These are phyloP conservation scores for Oncorhynchus tshawytscha DNA, from an alignment of 2,113 vertebrate genomes.

Conservation along the genomic window DNA sequence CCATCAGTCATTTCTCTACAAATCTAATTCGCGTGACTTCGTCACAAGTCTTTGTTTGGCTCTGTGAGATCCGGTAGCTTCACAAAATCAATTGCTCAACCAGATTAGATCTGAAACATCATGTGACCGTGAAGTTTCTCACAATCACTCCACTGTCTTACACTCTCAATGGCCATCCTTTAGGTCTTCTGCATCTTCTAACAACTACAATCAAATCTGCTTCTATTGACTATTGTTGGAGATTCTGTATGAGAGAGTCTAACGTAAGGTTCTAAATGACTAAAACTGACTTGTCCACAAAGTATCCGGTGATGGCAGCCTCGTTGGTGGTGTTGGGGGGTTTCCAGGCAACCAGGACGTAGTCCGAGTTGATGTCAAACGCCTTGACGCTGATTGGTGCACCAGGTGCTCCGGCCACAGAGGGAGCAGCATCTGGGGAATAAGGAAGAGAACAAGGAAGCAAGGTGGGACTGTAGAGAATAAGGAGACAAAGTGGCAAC, in stretches of 20 bases:
- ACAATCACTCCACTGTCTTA: too few relatives aligned
- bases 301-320: conserved; percentile 88
- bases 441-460: not conserved
- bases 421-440: conserved; percentile 79
- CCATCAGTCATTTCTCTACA: too few relatives aligned
- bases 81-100: too few relatives aligned
- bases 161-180: too few relatives aligned
- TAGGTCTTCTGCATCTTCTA: too few relatives aligned
- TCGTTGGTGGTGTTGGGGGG: conserved; percentile 89
- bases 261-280: not conserved
- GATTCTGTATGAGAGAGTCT: not conserved
- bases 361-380: conserved; percentile 88
- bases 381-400: conserved; percentile 91
- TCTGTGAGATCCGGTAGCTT: too few relatives aligned
- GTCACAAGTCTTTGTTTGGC: too few relatives aligned
- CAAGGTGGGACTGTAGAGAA: not conserved
- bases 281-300: conserved; percentile 85
- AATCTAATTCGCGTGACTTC: too few relatives aligned
- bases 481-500: not conserved
- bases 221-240: not conserved
- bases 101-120: too few relatives aligned
- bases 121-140: too few relatives aligned
- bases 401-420: conserved; percentile 82
- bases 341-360: conserved; percentile 94
- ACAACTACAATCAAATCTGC: not conserved